Evolutionary conservation across 2,888 invertebrate genomes (phyloP), one percentile per base, ranked within the genome.

Genomic region (Xestia sexstrigata): DNA sequence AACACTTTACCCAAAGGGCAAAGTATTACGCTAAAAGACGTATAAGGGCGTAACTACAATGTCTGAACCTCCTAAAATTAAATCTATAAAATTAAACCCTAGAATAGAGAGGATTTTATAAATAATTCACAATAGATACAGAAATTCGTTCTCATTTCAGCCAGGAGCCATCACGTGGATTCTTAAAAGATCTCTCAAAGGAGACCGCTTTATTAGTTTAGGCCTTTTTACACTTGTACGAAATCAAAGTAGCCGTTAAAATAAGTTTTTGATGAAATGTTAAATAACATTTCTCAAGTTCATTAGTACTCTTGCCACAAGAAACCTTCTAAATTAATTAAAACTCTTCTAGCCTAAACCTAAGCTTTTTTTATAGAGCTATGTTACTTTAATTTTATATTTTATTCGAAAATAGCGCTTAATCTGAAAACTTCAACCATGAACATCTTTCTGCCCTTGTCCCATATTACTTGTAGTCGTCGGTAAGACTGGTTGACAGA

Each of bases 131-230:
- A 60, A 45, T 26, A 35, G 13, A 11, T 13, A 26, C 8, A 45
- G 20, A 55, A 55, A 47, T 35, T 39, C 7, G 0, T n/a, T 30
- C 30, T 45, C 45, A 26, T 58, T 76, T 58, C 30, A 47, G 8
- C 30, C n/a, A 26, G 1, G 8, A 74, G 23, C 74, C 52, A 62
- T 73, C 11, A 58, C 39, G 58, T 79, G 13, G 7, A 5, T 35
- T 45, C 20, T 70, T 39, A 15, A 35, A 63, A 78, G 30, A 42
- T 1, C 45, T n/a, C 26, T 81, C 15, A 45, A 26, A 73, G 4
- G 17, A 77, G 45, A 39, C 20, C 20, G n/a, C 39, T 63, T 81
- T 39, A 11, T 55, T 47, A 49, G 49, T 47, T 70, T 39, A 81
- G 1, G 23, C 17, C n/a, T 13, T 60, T 60, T 26, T 39, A 47